These are phyloP conservation scores for Hyles euphorbiae DNA, from an alignment of 1,140 invertebrate genomes.

Conservation along the genomic window DNA sequence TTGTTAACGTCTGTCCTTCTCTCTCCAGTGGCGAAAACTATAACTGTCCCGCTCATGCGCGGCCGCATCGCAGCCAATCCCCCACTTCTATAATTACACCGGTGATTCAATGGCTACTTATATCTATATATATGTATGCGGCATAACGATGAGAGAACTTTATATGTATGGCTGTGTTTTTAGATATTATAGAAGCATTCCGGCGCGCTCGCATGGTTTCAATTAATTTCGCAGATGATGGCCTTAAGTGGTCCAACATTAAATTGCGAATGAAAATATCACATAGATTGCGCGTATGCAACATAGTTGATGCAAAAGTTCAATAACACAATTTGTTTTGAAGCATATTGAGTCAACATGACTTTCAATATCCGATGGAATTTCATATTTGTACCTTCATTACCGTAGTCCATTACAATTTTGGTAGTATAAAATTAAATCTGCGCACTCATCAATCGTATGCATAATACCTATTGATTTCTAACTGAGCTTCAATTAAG, in stretches of 20 bases:
- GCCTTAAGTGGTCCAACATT: background rate
- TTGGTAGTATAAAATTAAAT: too few relatives aligned
- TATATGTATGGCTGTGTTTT: conserved; percentile 60
- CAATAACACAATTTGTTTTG: too few relatives aligned
- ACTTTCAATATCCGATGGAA: too few relatives aligned
- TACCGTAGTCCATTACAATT: too few relatives aligned
- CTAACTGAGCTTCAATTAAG: too few relatives aligned
- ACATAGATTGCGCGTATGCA: too few relatives aligned
- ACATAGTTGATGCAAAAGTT: too few relatives aligned
- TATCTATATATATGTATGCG: conserved; percentile 60
- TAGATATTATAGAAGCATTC: conserved; percentile 54
- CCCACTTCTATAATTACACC: conserved; percentile 75
- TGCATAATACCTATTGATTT: too few relatives aligned
- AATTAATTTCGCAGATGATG: conserved; percentile 37
- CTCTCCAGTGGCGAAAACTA: conserved; percentile 34
- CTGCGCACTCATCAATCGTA: too few relatives aligned
- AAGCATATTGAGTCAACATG: too few relatives aligned
- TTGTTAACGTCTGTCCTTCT: conserved; percentile 60
- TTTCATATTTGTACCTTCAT: too few relatives aligned
- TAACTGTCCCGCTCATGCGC: conserved; percentile 44
- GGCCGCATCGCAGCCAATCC: conserved; percentile 71
- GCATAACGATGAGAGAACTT: conserved; percentile 68
- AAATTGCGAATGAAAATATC: background rate
- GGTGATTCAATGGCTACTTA: conserved; percentile 75
- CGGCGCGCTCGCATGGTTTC: conserved; percentile 32